Percentiles rank a stretch among this genome's conserved stretches.
Evolutionary conservation across 2,797 vertebrate species (phyloP).

Genomic region (Syngnathus rostellatus): DNA sequence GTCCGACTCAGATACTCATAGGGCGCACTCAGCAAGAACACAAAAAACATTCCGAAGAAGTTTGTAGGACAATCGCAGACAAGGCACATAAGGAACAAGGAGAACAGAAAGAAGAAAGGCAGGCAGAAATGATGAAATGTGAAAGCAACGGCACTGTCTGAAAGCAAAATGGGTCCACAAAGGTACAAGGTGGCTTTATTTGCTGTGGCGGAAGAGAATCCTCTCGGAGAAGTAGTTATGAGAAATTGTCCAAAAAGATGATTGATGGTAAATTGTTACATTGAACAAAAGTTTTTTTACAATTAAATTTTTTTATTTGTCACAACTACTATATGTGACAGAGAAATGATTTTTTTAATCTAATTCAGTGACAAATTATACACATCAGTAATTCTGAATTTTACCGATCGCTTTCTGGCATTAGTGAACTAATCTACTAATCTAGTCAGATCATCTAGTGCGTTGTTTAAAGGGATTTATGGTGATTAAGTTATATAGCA

Average conservation of each 20-base stretch:
- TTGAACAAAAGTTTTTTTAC: background rate
- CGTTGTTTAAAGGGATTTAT: background rate
- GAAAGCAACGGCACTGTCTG: slow-evolving; percentile 9
- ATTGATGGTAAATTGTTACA: background rate
- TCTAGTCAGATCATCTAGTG: too few species aligned
- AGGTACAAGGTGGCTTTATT: background rate
- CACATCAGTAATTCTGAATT: background rate
- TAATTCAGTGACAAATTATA: background rate
- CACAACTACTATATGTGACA: background rate
- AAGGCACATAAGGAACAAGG: background rate
- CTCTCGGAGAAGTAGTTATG: background rate
- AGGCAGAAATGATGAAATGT: slow-evolving; percentile 11
- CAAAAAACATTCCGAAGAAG: slow-evolving; percentile 9
- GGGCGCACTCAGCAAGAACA: slow-evolving; percentile 15
- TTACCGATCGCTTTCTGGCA: background rate
- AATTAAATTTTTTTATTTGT: background rate
- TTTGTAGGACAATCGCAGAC: slow-evolving; percentile 9
- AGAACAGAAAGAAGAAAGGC: background rate
- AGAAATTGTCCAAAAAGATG: background rate
- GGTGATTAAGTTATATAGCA: slow-evolving; percentile 6
- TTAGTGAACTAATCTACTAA: background rate
- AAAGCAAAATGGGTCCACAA: slow-evolving; percentile 7
- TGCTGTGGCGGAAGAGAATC: background rate
- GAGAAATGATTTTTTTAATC: background rate
- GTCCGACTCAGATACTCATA: slow-evolving; percentile 7